Base-by-base conservation (phyloP, 2,888 invertebrate genomes). In the Drosophila hawaiiensis region DNA sequence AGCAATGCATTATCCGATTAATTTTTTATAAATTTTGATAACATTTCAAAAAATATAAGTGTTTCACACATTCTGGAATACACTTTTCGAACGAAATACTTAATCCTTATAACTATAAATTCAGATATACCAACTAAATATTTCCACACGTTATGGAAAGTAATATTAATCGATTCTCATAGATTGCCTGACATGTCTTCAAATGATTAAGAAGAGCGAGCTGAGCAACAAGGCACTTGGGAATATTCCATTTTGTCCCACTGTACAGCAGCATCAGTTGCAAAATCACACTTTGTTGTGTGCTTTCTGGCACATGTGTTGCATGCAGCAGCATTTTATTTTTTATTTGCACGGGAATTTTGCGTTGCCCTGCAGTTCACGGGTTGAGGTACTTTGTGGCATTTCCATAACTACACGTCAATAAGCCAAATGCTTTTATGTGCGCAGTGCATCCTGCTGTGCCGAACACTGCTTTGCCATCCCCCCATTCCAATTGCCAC, bases 381-480 rank as follows among this genome's bases (percentile, higher is more conserved):
- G 65, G 85, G 70, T 58, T 66, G 58, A 25, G 53, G 53, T 73
- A 66, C 82, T 87, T 76, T 64, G 12, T 31, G 16, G 28, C 39
- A 68, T 76, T 70, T 53, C n/a, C 52, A 52, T 68, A 60, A 43
- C n/a, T 52, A 28, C 37, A 73, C 62, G 66, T 70, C 69, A 77
- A 68, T 60, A 72, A 37, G 39, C 35, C 59, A 59, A 63, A 59
- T 55, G 33, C 16, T n/a, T 4, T 12, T 19, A 39, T 33, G 58
- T 50, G 31, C 16, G 25, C 3, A 25, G 53, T 39, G 37, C 53
- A 19, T 59, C 47, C 80, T 62, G 62, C 39, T 28, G 62, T 31
- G n/a, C n/a, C 19, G 35, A 14, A 14, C 35, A 35, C 14, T 14
- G 14, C 14, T 19, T 19, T 4, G 9, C 0, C 19, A n/a, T 10